Conservation (phyloP, 2,113 vertebrate species). For the Forbesichthys papilliferus region DNA sequence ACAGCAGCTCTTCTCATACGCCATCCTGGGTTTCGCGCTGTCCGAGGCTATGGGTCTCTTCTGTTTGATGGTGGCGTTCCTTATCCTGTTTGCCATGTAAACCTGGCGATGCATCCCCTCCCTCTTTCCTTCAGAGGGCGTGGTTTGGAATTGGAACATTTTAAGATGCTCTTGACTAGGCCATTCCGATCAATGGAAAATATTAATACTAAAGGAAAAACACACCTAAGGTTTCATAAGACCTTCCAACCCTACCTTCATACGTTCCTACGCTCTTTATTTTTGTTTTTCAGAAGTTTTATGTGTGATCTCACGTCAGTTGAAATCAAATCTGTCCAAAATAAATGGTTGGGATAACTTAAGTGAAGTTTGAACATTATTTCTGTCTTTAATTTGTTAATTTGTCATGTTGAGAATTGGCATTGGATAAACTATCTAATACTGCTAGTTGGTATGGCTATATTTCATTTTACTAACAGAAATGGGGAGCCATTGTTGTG, state of each 20-base stretch:
- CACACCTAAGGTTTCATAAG: slow-evolving; percentile 28
- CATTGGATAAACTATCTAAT: neutral
- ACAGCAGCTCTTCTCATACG: slow-evolving; percentile 82
- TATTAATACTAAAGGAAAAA: slow-evolving; percentile 4
- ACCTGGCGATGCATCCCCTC: slow-evolving; percentile 7
- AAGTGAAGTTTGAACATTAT: slow-evolving; percentile 2
- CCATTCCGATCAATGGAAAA: slow-evolving; percentile 68
- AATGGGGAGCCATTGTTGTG: no score
- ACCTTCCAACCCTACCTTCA: slow-evolving; percentile 51
- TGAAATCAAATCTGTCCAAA: slow-evolving; percentile 65
- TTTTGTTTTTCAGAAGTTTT: slow-evolving; percentile 67
- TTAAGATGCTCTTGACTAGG: slow-evolving; percentile 48
- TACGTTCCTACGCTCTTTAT: slow-evolving; percentile 55
- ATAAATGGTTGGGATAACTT: slow-evolving; percentile 76
- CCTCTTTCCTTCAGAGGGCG: slow-evolving; percentile 18
- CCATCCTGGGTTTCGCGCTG: slow-evolving; percentile 81
- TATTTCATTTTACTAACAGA: neutral
- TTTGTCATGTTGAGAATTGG: neutral
- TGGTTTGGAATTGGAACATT: slow-evolving; percentile 49
- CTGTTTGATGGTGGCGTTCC: slow-evolving; percentile 84
- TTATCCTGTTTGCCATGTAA: slow-evolving; percentile 83
- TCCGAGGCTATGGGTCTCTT: slow-evolving; percentile 83
- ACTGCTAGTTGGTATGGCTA: neutral
- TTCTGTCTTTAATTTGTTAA: neutral
- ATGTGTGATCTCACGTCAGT: slow-evolving; percentile 64